phyloP scores from a whole-genome alignment of 2,797 vertebrate genomes.

The Etheostoma nigrum region DNA sequence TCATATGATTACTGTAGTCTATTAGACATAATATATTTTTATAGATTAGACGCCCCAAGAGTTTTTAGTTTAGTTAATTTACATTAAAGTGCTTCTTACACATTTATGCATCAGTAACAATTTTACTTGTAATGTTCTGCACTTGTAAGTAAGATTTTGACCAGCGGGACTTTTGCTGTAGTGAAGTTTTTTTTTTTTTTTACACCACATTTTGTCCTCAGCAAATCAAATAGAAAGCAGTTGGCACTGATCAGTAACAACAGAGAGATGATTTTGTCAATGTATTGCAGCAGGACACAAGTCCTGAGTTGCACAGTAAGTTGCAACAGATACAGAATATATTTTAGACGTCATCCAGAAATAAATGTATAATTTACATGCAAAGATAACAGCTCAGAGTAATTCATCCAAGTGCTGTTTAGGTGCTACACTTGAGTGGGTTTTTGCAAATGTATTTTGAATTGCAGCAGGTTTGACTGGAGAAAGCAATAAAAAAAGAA shows the following conservation, averaged over 20 bases:
- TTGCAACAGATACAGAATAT: background rate
- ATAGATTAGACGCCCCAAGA: no score
- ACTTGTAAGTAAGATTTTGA: background rate
- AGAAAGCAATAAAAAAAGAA: background rate
- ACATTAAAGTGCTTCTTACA: background rate
- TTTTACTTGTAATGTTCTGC: background rate
- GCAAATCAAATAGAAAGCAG: background rate
- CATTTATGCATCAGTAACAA: background rate
- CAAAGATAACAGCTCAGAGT: background rate
- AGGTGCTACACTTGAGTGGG: background rate
- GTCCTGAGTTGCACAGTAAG: background rate
- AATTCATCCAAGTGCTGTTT: background rate
- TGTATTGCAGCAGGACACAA: background rate
- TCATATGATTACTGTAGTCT: no score
- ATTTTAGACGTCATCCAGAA: background rate
- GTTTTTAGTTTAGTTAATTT: no score
- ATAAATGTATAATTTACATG: background rate
- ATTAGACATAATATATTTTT: no score
- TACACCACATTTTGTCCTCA: background rate
- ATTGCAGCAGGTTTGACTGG: background rate
- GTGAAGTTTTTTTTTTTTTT: background rate
- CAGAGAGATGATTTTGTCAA: background rate
- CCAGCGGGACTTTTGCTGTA: background rate
- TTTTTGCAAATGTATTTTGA: background rate
- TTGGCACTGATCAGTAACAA: conserved; percentile 7